A percentile compares a stretch with the other conserved stretches of the same genome.
Conservation (phyloP, 2,797 vertebrate species). For the Sarcophilus harrisii region DNA sequence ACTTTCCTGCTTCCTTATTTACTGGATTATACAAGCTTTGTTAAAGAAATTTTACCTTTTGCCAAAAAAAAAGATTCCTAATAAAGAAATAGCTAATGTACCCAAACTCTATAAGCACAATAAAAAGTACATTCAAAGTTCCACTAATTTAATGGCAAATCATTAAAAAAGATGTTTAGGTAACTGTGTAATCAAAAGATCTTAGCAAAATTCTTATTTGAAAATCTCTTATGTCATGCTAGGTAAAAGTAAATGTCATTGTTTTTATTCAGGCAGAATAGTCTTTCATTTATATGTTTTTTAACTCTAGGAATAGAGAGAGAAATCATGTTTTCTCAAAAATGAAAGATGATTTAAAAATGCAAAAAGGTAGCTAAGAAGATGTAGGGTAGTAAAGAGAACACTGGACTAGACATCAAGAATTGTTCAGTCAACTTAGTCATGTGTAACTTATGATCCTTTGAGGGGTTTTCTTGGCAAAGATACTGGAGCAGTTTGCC, state of each 20-base stretch:
- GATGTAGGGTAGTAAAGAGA: background rate
- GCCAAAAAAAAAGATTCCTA: slow-evolving; percentile 47
- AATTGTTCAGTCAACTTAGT: background rate
- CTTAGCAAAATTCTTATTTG: slow-evolving; percentile 5
- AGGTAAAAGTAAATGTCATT: background rate
- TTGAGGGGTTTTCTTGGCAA: background rate
- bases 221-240: background rate
- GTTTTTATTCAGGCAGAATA: background rate
- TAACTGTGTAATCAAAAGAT: slow-evolving; percentile 36
- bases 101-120: slow-evolving; percentile 24
- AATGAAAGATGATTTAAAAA: background rate
- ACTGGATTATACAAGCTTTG: slow-evolving; percentile 45
- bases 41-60: slow-evolving; percentile 57
- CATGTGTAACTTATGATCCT: background rate
- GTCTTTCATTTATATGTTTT: background rate
- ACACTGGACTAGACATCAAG: background rate
- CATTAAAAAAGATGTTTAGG: background rate
- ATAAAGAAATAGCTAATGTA: slow-evolving; percentile 55
- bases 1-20: slow-evolving; percentile 62
- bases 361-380: background rate
- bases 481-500: background rate
- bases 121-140: slow-evolving; percentile 33
- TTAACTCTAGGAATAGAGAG: background rate
- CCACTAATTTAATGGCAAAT: slow-evolving; percentile 20
- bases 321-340: background rate